Evolutionary conservation across 2,797 vertebrate genomes (phyloP), one percentile per base, ranked within the genome.

Genomic region (Antennarius maculatus): DNA sequence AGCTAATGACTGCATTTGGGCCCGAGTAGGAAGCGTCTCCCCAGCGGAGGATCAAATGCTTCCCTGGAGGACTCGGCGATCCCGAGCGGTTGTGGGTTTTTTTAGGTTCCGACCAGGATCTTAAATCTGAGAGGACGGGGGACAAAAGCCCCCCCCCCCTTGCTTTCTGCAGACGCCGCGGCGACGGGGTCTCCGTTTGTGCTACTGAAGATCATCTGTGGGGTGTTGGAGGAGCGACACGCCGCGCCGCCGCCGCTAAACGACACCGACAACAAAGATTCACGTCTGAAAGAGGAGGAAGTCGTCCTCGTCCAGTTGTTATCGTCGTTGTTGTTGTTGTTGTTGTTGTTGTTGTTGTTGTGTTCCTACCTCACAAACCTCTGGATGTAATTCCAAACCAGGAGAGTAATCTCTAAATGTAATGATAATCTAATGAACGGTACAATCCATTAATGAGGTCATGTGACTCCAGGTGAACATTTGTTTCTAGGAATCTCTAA

Each of bases 1-100:
- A 82, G 66, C 76, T 82, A 84, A 86, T 86, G 73, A 78, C 34
- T 9, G 52, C 47, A 57, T 84, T 86, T 76, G 79, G 2, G 68
- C 53, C 62, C 54, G 57, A 53, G 9, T 3, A 39, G 37, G 7
- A 11, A 77, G 75, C 55, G 47, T 52, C 54, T 77, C 65, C 67
- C 51, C 68, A 71, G 74, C 61, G 34, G 59, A 45, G 42, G 17
- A 80, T 78, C 57, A 76, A 79, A 84, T 65, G 58, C 58, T 70
- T 77, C 54, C 67, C 68, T 81, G 63, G 79, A 81, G 74, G 81
- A 23, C 61, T 68, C 46, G 68, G 65, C 18, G 55, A 70, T 61
- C 74, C 70, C 15, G 18, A 69, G 54, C 42, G 67, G 50, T 61
- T 66, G 50, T 48, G 54, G 42, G 70, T 54, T 63, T 61, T 61